Evolutionary conservation across 2,113 vertebrate species (phyloP), one percentile per base, ranked within the genome.

Genomic region (Peromyscus californicus): DNA sequence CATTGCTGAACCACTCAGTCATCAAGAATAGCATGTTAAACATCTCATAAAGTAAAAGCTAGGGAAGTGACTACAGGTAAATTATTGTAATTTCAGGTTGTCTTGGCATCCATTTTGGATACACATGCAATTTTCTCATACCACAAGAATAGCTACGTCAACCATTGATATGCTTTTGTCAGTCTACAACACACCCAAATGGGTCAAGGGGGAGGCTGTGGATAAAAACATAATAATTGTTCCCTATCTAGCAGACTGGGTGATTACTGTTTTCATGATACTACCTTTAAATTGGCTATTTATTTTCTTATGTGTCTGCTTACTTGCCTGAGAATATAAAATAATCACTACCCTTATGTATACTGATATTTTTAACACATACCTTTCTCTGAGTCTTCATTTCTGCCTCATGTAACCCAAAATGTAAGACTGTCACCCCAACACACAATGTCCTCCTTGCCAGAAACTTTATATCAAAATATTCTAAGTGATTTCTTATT

Each of bases 11-110:
- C 59, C 15, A 48, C 93, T 97, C 59, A 91, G 22, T 92, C 75
- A 96, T 91, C 94, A 95, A 93, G 97, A 92, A 88, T 13, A 97
- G 95, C 90, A 21, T 90, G 91, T 4, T 88, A 92, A 86, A 65
- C 10, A 92, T 83, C 21, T 92, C 75, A 97, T 42, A 94, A 92
- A 83, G 94, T 10, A 96, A 86, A 95, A 57, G 24, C 31, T 24
- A 48, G 8, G 19, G 74, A 91, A 48, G 61, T 87, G 7, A 42
- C 69, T 84, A 2, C 13, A 54, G 51, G 36, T 26, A 84, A 94
- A 84, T 90, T 65, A 10, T 13, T 84, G 17, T 36, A 75, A 84
- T 42, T 90, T 94, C 39, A 42, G 8, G 29, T 83, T 83, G 57
- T 24, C 36, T 94, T 84, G 19, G 11, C 36, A 84, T 63, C 33